A percentile compares a stretch with the other conserved stretches of the same genome.
phyloP scores from a whole-genome alignment of 2,113 vertebrate species.

The Rostratula benghalensis region DNA sequence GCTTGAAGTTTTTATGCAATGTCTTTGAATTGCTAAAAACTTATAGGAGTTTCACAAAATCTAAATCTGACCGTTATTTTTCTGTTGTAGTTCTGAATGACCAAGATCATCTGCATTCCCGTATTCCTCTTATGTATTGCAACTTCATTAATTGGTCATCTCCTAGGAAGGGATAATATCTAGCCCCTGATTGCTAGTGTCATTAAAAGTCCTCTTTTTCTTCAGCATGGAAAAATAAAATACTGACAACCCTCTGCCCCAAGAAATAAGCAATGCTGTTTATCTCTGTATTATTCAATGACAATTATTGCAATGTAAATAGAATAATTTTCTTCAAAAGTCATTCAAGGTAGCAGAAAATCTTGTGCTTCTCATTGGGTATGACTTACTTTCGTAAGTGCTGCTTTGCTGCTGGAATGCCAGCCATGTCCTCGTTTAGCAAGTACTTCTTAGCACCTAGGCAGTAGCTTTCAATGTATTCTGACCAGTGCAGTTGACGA shows the following conservation, averaged over 20 bases:
- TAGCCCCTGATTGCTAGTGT: not conserved
- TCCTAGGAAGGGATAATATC: not conserved
- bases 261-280: not conserved
- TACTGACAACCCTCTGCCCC: not conserved
- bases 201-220: not conserved
- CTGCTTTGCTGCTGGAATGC: slow-evolving; percentile 89
- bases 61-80: not conserved
- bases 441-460: slow-evolving; percentile 95
- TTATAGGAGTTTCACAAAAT: not conserved
- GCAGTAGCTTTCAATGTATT: slow-evolving; percentile 95
- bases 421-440: slow-evolving; percentile 95
- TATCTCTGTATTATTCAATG: not conserved
- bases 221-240: not conserved
- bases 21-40: not conserved
- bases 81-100: not conserved
- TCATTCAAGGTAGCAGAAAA: not conserved
- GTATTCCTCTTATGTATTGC: not conserved
- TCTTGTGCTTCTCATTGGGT: not conserved
- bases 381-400: slow-evolving; percentile 87
- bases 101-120: not conserved
- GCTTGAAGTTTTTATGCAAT: not conserved
- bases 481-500: slow-evolving; percentile 92
- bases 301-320: not conserved
- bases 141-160: not conserved
- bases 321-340: not conserved